These are phyloP conservation scores for Penelope pileata DNA, from an alignment of 2,113 vertebrate species.

Conservation along the genomic window DNA sequence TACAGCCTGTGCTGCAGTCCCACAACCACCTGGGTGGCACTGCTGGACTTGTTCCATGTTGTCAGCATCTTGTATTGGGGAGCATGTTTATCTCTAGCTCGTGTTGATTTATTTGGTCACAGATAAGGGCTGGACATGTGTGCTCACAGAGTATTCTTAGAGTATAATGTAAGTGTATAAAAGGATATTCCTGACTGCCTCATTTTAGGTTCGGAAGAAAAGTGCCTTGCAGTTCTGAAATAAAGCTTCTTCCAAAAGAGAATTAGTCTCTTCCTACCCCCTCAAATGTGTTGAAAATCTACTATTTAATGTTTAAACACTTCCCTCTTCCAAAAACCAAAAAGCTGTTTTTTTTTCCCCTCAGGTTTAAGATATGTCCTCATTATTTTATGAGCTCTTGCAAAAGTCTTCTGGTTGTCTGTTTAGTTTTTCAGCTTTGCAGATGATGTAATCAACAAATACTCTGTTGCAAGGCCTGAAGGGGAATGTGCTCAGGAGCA, in stretches of 20 bases:
- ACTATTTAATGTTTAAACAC: neutral
- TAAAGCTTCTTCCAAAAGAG: neutral
- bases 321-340: neutral
- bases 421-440: neutral
- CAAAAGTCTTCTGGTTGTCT: neutral
- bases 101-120: neutral
- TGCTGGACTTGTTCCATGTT: neutral
- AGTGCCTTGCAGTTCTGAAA: neutral
- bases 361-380: neutral
- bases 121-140: neutral
- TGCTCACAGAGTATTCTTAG: neutral
- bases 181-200: neutral
- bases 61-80: neutral
- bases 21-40: neutral
- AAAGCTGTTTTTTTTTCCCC: neutral
- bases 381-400: neutral
- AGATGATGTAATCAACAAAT: neutral
- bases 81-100: neutral
- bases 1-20: neutral
- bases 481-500: neutral
- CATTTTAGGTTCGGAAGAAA: neutral
- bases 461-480: neutral
- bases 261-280: neutral
- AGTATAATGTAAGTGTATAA: neutral
- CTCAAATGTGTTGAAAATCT: neutral